Evolutionary conservation across 2,113 vertebrate genomes (phyloP).

Genomic region (Malurus alboscapulatus): DNA sequence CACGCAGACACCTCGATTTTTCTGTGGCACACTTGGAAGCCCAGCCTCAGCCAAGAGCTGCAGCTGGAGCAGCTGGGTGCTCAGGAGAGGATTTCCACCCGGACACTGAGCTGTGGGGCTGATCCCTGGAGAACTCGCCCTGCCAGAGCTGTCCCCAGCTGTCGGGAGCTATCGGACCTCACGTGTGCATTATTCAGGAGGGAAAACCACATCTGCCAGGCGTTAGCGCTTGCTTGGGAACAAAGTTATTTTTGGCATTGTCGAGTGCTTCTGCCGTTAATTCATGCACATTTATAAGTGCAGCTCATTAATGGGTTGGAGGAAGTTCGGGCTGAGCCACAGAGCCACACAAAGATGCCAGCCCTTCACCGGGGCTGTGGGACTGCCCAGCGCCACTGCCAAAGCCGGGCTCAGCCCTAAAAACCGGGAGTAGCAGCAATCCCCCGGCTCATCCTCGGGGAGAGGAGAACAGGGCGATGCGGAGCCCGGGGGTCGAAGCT

Average conservation of each 20-base stretch:
- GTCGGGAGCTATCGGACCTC: neutral
- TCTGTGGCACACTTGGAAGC: neutral
- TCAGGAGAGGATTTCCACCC: neutral
- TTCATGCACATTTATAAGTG: neutral
- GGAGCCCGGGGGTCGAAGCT: neutral
- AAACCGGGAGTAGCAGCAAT: neutral
- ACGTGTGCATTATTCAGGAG: neutral
- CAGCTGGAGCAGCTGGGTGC: neutral
- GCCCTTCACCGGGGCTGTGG: neutral
- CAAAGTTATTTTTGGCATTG: conserved; percentile 16
- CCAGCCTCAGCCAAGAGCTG: rapidly evolving
- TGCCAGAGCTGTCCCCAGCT: neutral
- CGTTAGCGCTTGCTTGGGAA: neutral
- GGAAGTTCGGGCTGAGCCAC: neutral
- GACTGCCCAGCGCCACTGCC: neutral
- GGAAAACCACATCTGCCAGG: neutral
- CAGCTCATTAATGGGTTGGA: neutral
- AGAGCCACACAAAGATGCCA: neutral
- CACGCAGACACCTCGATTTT: rapidly evolving
- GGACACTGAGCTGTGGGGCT: neutral
- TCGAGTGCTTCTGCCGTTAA: neutral
- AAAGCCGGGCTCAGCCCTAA: neutral
- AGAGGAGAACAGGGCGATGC: rapidly evolving
- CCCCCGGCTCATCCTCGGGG: neutral
- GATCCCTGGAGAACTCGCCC: rapidly evolving